Percentiles rank a stretch among this genome's conserved stretches.
These are phyloP conservation scores for Chaetoderma sp. DNA, from an alignment of 2,888 invertebrate species.

Conservation along the genomic window DNA sequence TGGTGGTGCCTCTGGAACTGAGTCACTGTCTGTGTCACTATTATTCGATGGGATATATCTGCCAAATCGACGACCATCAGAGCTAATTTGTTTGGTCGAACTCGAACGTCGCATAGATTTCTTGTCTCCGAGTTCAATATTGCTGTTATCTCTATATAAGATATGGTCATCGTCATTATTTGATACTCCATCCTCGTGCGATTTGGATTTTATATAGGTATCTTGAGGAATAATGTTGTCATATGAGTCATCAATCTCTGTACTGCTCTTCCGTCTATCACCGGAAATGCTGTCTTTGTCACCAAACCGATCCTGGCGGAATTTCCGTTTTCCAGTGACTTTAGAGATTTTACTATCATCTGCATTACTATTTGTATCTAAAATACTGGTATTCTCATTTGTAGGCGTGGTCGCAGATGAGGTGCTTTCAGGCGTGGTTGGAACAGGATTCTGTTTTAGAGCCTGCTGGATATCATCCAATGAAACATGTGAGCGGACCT, in stretches of 20 bases:
- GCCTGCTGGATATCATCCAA: slow-evolving; percentile 56
- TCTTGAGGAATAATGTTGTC: slow-evolving; percentile 46
- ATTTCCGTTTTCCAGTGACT: slow-evolving; percentile 55
- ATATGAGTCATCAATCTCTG: slow-evolving; percentile 57
- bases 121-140: slow-evolving; percentile 34
- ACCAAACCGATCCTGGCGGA: slow-evolving; percentile 55
- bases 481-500: slow-evolving; percentile 50
- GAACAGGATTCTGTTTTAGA: slow-evolving; percentile 29
- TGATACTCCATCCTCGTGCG: slow-evolving; percentile 59
- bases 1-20: slow-evolving; percentile 41
- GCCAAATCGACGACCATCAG: slow-evolving; percentile 52
- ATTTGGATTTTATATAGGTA: slow-evolving; percentile 59
- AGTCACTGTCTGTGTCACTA: slow-evolving; percentile 51
- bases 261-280: slow-evolving; percentile 54
- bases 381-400: background rate
- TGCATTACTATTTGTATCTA: background rate
- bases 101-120: slow-evolving; percentile 39
- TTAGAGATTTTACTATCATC: slow-evolving; percentile 38
- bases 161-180: slow-evolving; percentile 42
- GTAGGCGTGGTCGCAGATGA: background rate
- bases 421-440: background rate
- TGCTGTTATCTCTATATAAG: slow-evolving; percentile 30
- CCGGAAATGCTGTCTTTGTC: slow-evolving; percentile 45
- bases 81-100: slow-evolving; percentile 42
- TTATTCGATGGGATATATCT: slow-evolving; percentile 52